Evolutionary conservation across 2,113 vertebrate species (phyloP), one percentile per base, ranked within the genome.

Genomic region (Felis chaus): DNA sequence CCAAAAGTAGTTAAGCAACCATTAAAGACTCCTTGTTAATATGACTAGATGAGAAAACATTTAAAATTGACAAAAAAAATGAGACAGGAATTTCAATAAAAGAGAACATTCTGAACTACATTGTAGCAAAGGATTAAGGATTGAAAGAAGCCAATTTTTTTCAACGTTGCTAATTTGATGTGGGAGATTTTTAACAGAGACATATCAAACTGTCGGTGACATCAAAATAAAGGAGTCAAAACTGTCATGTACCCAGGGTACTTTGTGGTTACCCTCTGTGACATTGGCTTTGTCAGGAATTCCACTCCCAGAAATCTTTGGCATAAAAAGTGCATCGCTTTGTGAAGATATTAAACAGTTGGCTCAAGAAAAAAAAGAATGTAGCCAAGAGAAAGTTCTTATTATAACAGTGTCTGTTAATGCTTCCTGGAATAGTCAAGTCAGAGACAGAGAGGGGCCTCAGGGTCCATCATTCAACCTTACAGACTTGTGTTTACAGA

Each of bases 31-130:
- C 13, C 92, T 85, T 81, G 91, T 89, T 93, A 90, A 88, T 66
- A 39, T 57, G 65, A 50, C 76, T 57, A 96, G 76, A 57, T 78
- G 36, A 89, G n/a, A 92, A 95, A 41, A 48, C 33, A 82, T 66
- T 82, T 90, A 61, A 96, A 92, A 92, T 41, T 71, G 48, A 83
- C 76, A 27, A 84, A 80, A 80, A 95, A 95, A 94, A 39, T 31
- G 27, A 95, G 74, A 88, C 16, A 69, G 41, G 39, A 86, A 50
- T 71, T 50, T 48, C 39, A 74, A 31, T 91, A 55, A 94, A 61
- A n/a, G 29, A 93, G 41, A 83, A 61, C 19, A 36, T 45, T 85
- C 76, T 93, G 74, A 90, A 73, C 25, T 82, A 16, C 1, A 21
- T 3, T 83, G n/a, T 76, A 53, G 61, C 21, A 65, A 88, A 53